Conservation (phyloP, 2,797 vertebrate genomes). For the Sebastes vulpes region DNA sequence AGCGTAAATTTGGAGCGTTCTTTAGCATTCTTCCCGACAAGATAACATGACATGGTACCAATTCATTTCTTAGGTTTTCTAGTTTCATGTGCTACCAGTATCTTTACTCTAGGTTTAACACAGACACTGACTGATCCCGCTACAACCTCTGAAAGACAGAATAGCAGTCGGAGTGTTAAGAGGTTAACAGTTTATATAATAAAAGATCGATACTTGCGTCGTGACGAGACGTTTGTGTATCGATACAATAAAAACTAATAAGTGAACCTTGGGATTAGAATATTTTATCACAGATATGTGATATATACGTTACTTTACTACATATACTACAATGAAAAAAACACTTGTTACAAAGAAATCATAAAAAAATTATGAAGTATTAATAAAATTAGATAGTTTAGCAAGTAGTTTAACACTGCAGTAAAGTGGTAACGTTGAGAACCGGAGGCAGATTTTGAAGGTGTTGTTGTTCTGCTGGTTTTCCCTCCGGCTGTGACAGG, state of each 20-base stretch:
- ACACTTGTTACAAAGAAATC: not conserved
- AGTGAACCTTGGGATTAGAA: not conserved
- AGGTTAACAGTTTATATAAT: no score
- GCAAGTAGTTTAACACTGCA: not conserved
- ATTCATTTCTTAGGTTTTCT: no score
- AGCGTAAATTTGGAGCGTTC: no score
- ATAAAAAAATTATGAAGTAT: not conserved
- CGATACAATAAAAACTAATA: not conserved
- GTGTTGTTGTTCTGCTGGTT: not conserved
- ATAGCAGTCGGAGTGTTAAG: no score
- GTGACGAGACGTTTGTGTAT: no score
- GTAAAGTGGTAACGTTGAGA: not conserved
- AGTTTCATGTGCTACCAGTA: no score
- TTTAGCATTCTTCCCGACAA: no score
- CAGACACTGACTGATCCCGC: no score
- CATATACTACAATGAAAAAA: not conserved
- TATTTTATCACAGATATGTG: not conserved
- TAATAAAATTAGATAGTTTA: not conserved
- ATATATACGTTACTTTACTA: not conserved
- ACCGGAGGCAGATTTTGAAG: not conserved
- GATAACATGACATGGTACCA: no score
- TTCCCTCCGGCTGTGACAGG: not conserved
- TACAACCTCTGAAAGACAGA: no score
- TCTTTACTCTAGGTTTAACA: no score
- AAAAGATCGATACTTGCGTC: no score